Conservation (phyloP, 1,140 invertebrate species). For the Piezodorus guildinii region DNA sequence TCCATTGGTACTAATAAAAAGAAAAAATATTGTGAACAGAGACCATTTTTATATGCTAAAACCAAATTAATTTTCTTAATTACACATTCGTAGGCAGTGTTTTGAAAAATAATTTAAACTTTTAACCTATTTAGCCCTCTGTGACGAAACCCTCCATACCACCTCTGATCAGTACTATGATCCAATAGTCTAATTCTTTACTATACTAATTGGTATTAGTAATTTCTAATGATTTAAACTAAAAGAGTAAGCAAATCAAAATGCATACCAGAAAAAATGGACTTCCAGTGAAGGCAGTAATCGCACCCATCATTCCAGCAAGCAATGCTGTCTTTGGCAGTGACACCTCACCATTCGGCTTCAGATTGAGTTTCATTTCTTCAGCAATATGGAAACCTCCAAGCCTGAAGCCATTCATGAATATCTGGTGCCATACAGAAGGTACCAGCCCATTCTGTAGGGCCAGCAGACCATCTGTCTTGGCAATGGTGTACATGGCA, state of each 20-base stretch:
- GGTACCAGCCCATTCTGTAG: constrained; percentile 71
- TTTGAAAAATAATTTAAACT: too few relatives aligned
- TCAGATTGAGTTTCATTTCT: constrained; percentile 15
- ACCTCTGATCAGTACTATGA: too few relatives aligned
- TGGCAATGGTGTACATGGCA: constrained; percentile 48
- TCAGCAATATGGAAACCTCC: constrained; percentile 50
- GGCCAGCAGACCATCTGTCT: constrained; percentile 51
- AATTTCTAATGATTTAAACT: too few relatives aligned
- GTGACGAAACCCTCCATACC: too few relatives aligned
- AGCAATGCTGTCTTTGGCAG: constrained; percentile 17
- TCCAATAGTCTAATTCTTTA: too few relatives aligned
- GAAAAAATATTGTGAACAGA: too few relatives aligned
- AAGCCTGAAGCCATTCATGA: constrained; percentile 56
- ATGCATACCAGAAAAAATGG: constrained; percentile 64
- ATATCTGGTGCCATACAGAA: constrained; percentile 58
- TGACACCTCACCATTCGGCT: constrained; percentile 20
- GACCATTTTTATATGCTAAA: too few relatives aligned
- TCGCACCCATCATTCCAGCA: constrained; percentile 43
- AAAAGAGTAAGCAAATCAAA: not conserved
- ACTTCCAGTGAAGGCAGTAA: constrained; percentile 64
- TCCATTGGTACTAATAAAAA: too few relatives aligned
- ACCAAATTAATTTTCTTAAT: too few relatives aligned
- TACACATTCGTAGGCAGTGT: too few relatives aligned
- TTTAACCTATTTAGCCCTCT: too few relatives aligned
- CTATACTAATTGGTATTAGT: too few relatives aligned